Conservation (phyloP, 2,888 invertebrate species). For the Scelioninae gen. 2 region DNA sequence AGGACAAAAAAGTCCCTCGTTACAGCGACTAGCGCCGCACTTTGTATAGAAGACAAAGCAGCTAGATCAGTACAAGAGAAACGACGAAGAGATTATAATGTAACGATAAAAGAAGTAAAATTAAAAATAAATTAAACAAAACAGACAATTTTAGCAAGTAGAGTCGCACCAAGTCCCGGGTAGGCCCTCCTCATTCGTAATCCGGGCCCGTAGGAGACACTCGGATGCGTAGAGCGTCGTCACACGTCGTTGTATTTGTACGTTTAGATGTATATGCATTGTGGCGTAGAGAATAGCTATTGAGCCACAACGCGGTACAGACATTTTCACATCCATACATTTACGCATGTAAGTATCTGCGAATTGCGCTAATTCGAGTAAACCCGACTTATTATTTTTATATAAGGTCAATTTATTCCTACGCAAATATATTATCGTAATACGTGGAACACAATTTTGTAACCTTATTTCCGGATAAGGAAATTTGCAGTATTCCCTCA, state of each 20-base stretch:
- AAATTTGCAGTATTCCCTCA: too few species aligned
- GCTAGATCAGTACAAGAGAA: conserved; percentile 25
- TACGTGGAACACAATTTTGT: too few species aligned
- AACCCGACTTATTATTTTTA: neutral
- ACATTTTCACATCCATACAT: conserved; percentile 53
- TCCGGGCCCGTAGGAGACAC: conserved; percentile 59
- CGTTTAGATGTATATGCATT: conserved; percentile 72
- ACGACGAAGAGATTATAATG: conserved; percentile 7
- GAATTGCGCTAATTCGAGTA: conserved; percentile 52
- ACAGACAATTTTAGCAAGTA: conserved; percentile 69
- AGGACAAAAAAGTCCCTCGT: conserved; percentile 58
- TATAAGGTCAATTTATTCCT: neutral
- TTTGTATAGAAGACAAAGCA: conserved; percentile 68
- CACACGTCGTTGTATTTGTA: conserved; percentile 73
- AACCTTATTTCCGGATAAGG: too few species aligned
- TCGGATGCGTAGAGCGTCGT: conserved; percentile 62
- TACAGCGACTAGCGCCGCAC: conserved; percentile 72
- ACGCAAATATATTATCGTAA: neutral
- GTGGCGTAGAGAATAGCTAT: conserved; percentile 72
- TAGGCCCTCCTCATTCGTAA: conserved; percentile 56
- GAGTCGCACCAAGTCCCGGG: conserved; percentile 65
- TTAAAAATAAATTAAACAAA: conserved; percentile 35
- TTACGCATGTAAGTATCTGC: conserved; percentile 58
- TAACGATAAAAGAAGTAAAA: conserved; percentile 21
- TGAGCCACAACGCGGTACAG: conserved; percentile 60